phyloP scores from a whole-genome alignment of 2,888 invertebrate genomes.

The Automeris io region DNA sequence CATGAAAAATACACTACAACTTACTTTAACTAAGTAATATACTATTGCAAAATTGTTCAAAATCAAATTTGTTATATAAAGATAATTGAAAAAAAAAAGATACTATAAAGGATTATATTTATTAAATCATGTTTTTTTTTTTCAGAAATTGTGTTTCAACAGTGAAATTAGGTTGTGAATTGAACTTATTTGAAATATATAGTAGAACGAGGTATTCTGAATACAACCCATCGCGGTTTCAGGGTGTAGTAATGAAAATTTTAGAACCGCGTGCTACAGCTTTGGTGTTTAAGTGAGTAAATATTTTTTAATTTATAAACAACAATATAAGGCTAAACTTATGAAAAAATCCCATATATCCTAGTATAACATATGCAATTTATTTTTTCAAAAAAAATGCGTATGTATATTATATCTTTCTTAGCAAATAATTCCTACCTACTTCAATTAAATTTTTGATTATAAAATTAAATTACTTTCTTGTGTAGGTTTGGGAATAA shows the following conservation, averaged over 20 bases:
- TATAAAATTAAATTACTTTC: not conserved
- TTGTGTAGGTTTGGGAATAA: no score
- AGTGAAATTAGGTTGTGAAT: constrained; percentile 83
- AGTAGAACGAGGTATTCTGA: constrained; percentile 88
- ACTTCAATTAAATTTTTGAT: not conserved
- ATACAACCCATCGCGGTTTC: constrained; percentile 88
- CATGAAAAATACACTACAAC: no score
- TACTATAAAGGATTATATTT: not conserved
- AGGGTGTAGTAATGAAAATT: constrained; percentile 90
- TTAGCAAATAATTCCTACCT: not conserved
- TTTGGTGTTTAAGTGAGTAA: constrained; percentile 73
- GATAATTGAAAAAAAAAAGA: not conserved
- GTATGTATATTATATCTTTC: not conserved
- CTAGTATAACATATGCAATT: no score
- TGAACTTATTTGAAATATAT: constrained; percentile 85
- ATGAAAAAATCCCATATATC: no score
- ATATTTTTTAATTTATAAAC: not conserved
- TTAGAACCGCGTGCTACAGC: constrained; percentile 86
- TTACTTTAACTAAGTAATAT: no score
- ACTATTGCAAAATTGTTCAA: no score
- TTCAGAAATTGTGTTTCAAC: constrained; percentile 89
- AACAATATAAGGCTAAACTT: constrained; percentile 3
- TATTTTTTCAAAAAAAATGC: no score
- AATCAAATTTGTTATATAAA: no score
- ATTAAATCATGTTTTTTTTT: constrained; percentile 19